A percentile compares a stretch with the other conserved stretches of the same genome.
Conservation (phyloP, 2,797 vertebrate genomes). For the Pangasius mekongensis region DNA sequence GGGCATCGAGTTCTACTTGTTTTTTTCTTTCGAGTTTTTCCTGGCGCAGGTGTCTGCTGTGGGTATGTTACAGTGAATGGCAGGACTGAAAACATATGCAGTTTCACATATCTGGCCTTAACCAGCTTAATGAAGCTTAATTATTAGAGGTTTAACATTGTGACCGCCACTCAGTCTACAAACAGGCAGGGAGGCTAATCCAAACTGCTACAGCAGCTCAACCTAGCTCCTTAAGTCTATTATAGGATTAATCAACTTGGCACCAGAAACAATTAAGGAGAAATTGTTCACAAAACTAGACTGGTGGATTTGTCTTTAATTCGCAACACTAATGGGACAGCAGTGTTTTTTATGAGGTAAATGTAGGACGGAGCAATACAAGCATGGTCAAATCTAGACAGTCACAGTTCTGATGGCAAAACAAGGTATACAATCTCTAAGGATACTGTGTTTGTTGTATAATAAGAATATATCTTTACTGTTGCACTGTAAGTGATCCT, state of each 20-base stretch:
- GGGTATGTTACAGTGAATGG: background rate
- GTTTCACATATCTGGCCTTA: background rate
- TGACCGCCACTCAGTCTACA: background rate
- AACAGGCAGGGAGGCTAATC: conserved; percentile 1
- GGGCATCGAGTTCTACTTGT: background rate
- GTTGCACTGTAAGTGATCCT: background rate
- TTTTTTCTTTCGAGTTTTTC: background rate
- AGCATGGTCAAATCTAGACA: background rate
- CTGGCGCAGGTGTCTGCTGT: background rate
- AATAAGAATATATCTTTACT: background rate
- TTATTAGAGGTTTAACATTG: conserved; percentile 1
- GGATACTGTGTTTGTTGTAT: background rate
- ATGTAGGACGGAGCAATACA: background rate
- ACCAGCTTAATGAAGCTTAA: conserved; percentile 13
- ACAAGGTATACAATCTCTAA: background rate
- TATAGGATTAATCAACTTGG: conserved; percentile 26
- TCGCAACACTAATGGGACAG: background rate
- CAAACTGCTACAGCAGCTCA: conserved; percentile 21
- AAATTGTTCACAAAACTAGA: background rate
- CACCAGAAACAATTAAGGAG: conserved; percentile 13
- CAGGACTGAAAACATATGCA: conserved; percentile 5
- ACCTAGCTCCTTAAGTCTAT: conserved; percentile 19
- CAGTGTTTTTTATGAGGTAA: background rate
- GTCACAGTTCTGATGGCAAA: background rate
- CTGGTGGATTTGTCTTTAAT: conserved; percentile 13